phyloP scores from a whole-genome alignment of 37 sponge, comb jelly and placozoan genomes.

The Halisarca cf. caerulea region DNA sequence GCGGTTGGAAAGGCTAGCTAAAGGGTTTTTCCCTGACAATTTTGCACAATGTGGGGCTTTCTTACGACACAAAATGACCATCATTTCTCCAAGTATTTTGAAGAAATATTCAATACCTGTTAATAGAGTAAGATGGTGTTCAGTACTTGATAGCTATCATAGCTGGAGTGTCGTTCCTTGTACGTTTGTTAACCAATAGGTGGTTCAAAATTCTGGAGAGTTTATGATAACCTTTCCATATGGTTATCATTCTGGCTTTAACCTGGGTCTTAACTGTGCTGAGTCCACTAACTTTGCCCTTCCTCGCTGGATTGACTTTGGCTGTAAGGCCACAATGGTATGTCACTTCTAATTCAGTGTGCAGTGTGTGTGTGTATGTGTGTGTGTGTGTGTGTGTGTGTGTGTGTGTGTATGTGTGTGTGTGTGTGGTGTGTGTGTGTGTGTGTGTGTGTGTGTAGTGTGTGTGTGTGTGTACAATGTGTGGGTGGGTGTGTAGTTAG shows the following conservation, averaged over 20 bases:
- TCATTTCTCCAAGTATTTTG: conserved; percentile 90
- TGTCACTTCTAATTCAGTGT: background rate
- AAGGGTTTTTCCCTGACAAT: conserved; percentile 87
- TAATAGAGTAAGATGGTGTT: conserved; percentile 71
- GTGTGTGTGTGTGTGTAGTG: too few species aligned
- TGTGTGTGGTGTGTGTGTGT: too few species aligned
- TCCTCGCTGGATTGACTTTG: conserved; percentile 88
- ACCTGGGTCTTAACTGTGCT: conserved; percentile 93
- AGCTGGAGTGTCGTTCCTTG: too few species aligned
- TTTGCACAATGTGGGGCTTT: conserved; percentile 78
- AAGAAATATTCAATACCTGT: conserved; percentile 88
- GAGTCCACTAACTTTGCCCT: conserved; percentile 98
- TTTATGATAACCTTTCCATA: conserved; percentile 96
- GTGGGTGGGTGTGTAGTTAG: too few species aligned
- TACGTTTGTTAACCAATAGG: conserved; percentile 41
- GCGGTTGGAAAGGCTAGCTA: conserved; percentile 81
- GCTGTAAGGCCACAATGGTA: conserved; percentile 76
- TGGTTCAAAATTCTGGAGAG: conserved; percentile 81
- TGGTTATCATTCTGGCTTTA: conserved; percentile 97
- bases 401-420: conserved; percentile 34
- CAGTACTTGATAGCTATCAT: background rate
- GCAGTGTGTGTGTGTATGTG: too few species aligned
- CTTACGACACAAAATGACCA: conserved; percentile 94
- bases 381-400: too few species aligned
- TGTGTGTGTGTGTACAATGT: too few species aligned